Percentiles rank a stretch among this genome's conserved stretches.
phyloP scores from a whole-genome alignment of 2,888 invertebrate species.

The Drosophila yooni region DNA sequence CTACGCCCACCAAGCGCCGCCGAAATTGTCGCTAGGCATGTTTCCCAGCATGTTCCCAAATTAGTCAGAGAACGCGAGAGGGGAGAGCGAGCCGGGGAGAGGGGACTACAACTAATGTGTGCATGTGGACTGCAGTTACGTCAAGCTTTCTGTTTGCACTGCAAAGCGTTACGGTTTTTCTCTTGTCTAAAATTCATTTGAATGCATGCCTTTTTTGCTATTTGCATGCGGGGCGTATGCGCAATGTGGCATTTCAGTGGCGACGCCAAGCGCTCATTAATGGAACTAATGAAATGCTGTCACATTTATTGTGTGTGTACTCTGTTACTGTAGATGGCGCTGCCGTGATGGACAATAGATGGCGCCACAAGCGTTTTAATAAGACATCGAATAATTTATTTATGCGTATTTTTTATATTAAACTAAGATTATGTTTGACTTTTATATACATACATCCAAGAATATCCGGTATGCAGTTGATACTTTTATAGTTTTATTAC shows the following conservation, averaged over 20 bases:
- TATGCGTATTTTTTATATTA: not conserved
- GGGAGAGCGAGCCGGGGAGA: not conserved
- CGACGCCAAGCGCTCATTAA: slow-evolving; percentile 3
- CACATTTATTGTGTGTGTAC: not conserved
- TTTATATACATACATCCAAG: not conserved
- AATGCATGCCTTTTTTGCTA: not conserved
- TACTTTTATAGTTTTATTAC: not conserved
- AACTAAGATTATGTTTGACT: not conserved
- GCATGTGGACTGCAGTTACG: slow-evolving; percentile 21
- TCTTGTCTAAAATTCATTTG: slow-evolving; percentile 28
- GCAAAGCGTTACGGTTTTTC: slow-evolving; percentile 14
- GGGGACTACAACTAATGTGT: not conserved
- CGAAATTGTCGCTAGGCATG: slow-evolving; percentile 39
- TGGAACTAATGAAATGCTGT: not conserved
- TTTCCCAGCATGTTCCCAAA: slow-evolving; percentile 48
- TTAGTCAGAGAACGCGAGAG: slow-evolving; percentile 22
- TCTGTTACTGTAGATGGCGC: slow-evolving; percentile 22
- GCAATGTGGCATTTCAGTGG: slow-evolving; percentile 10
- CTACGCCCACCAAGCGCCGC: slow-evolving; percentile 72
- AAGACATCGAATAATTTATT: not conserved
- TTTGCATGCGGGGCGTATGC: slow-evolving; percentile 24
- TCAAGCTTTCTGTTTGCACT: slow-evolving; percentile 22
- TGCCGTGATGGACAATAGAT: not conserved
- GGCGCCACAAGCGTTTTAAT: slow-evolving; percentile 1
- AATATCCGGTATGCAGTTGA: not conserved